These are phyloP conservation scores for Apis dorsata DNA, from an alignment of 1,140 invertebrate genomes.

Conservation along the genomic window DNA sequence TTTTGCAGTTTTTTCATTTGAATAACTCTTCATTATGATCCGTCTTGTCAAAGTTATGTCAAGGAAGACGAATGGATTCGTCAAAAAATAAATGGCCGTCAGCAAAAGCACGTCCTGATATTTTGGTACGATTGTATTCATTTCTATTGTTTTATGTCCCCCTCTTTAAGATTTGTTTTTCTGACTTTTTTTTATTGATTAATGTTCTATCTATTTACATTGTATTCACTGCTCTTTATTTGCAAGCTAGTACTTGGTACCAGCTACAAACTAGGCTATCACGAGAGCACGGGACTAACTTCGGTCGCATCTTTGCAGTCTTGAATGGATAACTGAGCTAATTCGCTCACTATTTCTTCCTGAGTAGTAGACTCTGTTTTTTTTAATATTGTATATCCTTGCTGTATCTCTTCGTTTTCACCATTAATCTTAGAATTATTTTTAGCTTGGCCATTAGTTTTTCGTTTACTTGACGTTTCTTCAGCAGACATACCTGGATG, in stretches of 20 bases:
- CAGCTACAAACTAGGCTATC: conserved; percentile 67
- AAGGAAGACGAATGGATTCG: conserved; percentile 60
- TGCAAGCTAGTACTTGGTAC: conserved; percentile 51
- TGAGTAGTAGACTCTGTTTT: conserved; percentile 63
- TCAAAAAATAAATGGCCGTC: conserved; percentile 35
- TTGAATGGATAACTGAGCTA: conserved; percentile 72
- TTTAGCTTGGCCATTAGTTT: conserved; percentile 64
- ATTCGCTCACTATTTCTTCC: conserved; percentile 66
- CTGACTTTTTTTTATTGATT: conserved; percentile 55
- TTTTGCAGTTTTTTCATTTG: neutral
- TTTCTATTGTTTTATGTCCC: conserved; percentile 21
- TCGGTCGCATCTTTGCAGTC: conserved; percentile 73
- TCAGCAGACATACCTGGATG: conserved; percentile 61
- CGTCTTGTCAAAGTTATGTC: conserved; percentile 23
- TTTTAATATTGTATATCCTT: conserved; percentile 72
- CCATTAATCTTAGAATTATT: conserved; percentile 53
- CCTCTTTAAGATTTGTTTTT: conserved; percentile 25
- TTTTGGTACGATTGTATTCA: conserved; percentile 28
- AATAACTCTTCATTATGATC: conserved; percentile 36
- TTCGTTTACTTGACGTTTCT: conserved; percentile 55
- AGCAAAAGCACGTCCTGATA: conserved; percentile 24
- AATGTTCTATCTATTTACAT: conserved; percentile 72
- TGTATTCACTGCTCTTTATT: conserved; percentile 54
- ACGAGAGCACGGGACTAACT: conserved; percentile 70
- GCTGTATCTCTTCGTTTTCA: conserved; percentile 58